A percentile compares a stretch with the other conserved stretches of the same genome.
phyloP scores from a whole-genome alignment of 2,888 invertebrate species.

The Lycophotia porphyrea region DNA sequence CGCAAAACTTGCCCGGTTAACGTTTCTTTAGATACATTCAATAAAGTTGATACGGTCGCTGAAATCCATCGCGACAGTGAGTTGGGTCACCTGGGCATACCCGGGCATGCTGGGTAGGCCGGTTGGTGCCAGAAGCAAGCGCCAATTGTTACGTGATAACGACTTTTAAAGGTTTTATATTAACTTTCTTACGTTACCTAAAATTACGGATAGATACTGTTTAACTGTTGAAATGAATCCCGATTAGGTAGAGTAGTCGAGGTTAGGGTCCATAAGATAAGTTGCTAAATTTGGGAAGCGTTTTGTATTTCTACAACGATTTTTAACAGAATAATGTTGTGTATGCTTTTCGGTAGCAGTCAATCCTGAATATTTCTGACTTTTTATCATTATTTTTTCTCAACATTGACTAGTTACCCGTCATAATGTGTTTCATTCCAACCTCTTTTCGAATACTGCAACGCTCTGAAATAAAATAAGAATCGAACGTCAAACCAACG shows the following conservation, averaged over 20 bases:
- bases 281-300: background rate
- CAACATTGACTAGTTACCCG: too few relatives aligned
- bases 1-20: constrained; percentile 23
- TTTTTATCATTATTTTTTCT: too few relatives aligned
- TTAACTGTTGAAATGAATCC: background rate
- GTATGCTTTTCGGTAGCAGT: background rate
- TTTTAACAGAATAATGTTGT: background rate
- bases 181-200: constrained; percentile 10
- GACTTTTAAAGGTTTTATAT: constrained; percentile 33
- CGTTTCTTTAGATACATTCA: constrained; percentile 34
- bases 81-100: constrained; percentile 27
- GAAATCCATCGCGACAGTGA: constrained; percentile 47
- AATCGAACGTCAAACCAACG: background rate
- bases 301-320: background rate
- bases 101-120: constrained; percentile 5
- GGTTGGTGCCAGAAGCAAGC: constrained; percentile 15
- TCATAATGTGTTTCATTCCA: too few relatives aligned
- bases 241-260: too few relatives aligned
- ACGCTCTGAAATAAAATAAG: background rate
- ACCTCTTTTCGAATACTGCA: background rate
- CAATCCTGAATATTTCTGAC: background rate
- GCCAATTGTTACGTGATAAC: constrained; percentile 43
- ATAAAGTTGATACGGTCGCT: constrained; percentile 47
- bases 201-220: background rate
- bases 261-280: background rate